Percentiles rank a stretch among this genome's conserved stretches.
phyloP scores from a whole-genome alignment of 2,797 vertebrate genomes.

The Ctenochaetus hawaiiensis region DNA sequence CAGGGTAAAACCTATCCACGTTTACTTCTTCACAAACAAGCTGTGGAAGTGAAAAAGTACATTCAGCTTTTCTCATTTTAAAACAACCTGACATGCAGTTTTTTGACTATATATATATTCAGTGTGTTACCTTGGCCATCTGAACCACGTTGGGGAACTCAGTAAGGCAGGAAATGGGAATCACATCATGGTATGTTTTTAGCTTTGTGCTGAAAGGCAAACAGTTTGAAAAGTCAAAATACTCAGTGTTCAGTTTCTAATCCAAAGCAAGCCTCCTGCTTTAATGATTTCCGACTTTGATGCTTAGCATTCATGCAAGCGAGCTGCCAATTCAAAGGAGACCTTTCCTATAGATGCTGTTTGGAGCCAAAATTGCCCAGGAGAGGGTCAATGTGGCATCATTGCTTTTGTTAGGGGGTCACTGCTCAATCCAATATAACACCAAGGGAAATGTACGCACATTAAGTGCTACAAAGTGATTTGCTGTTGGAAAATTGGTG shows the following conservation, averaged over 20 bases:
- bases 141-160: conserved; percentile 98
- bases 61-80: neutral
- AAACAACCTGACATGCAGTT: neutral
- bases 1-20: conserved; percentile 96
- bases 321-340: conserved; percentile 16
- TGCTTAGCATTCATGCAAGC: conserved; percentile 24
- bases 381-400: conserved; percentile 5
- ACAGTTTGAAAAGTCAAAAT: conserved; percentile 38
- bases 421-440: no score
- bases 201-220: conserved; percentile 89
- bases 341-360: conserved; percentile 8
- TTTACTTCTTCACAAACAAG: conserved; percentile 96
- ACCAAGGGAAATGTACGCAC: no score
- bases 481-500: no score
- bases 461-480: no score
- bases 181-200: conserved; percentile 95
- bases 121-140: conserved; percentile 94
- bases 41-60: conserved; percentile 72
- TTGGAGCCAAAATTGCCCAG: neutral
- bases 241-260: conserved; percentile 20
- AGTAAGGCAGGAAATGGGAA: conserved; percentile 98
- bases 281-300: conserved; percentile 23
- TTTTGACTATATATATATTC: neutral
- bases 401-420: neutral
- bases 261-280: conserved; percentile 21